These are phyloP conservation scores for Cataglyphis cursor DNA, from an alignment of 2,888 invertebrate genomes.

Conservation along the genomic window DNA sequence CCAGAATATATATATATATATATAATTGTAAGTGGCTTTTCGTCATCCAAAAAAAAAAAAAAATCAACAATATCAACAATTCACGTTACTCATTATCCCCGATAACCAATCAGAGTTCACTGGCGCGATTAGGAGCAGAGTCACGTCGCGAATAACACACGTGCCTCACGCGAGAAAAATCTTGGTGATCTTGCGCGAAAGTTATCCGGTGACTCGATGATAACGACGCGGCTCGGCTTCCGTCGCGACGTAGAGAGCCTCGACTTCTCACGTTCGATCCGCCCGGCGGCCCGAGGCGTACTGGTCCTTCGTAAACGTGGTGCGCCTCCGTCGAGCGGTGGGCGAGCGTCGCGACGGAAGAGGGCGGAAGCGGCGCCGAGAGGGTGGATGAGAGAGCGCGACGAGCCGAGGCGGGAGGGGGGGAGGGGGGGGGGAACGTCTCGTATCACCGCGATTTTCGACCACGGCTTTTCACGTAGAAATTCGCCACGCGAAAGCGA, in stretches of 20 bases:
- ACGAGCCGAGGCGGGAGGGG: background rate
- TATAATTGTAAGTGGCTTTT: background rate
- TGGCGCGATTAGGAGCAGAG: background rate
- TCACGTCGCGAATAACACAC: background rate
- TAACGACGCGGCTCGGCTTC: background rate
- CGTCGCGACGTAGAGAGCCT: background rate
- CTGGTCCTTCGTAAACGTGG: conserved; percentile 81
- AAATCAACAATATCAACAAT: background rate
- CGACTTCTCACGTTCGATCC: conserved; percentile 58
- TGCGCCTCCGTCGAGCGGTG: conserved; percentile 76
- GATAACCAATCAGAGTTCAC: background rate
- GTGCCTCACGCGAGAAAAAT: background rate
- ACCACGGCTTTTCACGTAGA: background rate
- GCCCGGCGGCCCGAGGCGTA: conserved; percentile 80
- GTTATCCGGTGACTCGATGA: background rate
- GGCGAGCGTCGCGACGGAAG: conserved; percentile 69
- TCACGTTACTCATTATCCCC: background rate
- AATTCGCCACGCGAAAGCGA: background rate
- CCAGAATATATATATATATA: no score
- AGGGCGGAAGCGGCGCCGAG: conserved; percentile 51
- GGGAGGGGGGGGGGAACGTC: background rate
- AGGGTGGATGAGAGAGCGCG: conserved; percentile 11
- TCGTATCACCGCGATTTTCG: conserved; percentile 23
- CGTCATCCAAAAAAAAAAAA: background rate
- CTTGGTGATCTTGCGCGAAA: conserved; percentile 30